Base-by-base conservation (phyloP, 2,113 vertebrate genomes). In the Seriola aureovittata region DNA sequence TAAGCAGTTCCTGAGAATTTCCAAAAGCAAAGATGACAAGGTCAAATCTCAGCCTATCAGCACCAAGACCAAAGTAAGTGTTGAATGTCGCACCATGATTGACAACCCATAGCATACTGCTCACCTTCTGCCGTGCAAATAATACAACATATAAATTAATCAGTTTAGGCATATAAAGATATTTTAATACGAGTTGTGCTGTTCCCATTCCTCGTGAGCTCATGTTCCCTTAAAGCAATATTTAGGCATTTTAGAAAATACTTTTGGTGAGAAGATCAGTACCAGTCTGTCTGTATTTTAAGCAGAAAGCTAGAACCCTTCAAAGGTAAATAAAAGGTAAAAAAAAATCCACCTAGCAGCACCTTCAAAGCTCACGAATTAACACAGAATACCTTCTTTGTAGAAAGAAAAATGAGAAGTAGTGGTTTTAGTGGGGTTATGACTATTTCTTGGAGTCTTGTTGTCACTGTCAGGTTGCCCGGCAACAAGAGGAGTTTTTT, bases 1-100 rank as follows among this genome's bases (percentile, higher is more conserved):
- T 75, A 99, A 99, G 82, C 98, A 99, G 93, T 99, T 97, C 92
- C 94, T 99, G 87, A 96, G 96, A 87, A 99, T 99, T 93, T 97
- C 97, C 85, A 98, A 96, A 90, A 97, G 94, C 94, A 98, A 97
- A 94, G 97, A 99, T 68, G 98, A 99, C 80, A 97, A 99, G 68
- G 76, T 96, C 86, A 99, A 99, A 92, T 90, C 97, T 0, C 97
- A 98, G 86, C 95, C 97, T 1, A 95, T 99, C 89, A 97, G 96
- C 93, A 97, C 96, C 81, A 98, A 98, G 91, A 97, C 98, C 78
- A 99, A 99, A 97, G 98, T 99, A 90, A 96, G 89, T 75, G 54
- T 59, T 44, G 5, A 34, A 19, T 1, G 68, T 40, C 46, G 29
- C 8, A 42, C 46, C 25, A 12, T 54, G 40, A 60, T 23, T 25